Evolutionary conservation across 1,140 invertebrate genomes (phyloP).

Genomic region (Drosophila kanapiae): DNA sequence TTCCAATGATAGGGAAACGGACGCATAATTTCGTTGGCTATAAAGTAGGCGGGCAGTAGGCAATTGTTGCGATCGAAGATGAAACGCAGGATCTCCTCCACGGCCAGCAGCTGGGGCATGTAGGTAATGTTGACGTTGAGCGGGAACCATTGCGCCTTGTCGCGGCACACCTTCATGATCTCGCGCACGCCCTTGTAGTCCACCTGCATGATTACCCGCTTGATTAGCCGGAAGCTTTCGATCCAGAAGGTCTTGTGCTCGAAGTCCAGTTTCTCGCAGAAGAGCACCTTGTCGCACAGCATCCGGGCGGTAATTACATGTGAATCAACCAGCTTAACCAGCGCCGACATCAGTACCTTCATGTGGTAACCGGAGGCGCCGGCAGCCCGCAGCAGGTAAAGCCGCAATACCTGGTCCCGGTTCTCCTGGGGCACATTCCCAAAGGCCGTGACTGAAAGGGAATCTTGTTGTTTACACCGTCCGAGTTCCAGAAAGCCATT

Average conservation of each 20-base stretch:
- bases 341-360: slow-evolving; percentile 89
- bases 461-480: not conserved
- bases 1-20: slow-evolving; percentile 97
- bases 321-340: slow-evolving; percentile 90
- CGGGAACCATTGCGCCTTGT: slow-evolving; percentile 94
- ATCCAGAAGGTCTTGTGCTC: slow-evolving; percentile 94
- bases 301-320: slow-evolving; percentile 86
- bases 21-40: slow-evolving; percentile 97
- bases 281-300: slow-evolving; percentile 93
- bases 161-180: slow-evolving; percentile 96
- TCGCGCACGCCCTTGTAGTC: slow-evolving; percentile 98
- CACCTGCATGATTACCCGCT: slow-evolving; percentile 94
- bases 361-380: slow-evolving; percentile 90
- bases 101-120: slow-evolving; percentile 92
- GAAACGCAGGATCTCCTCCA: slow-evolving; percentile 92
- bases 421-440: slow-evolving; percentile 88
- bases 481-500: not conserved
- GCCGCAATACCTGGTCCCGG: slow-evolving; percentile 89
- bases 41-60: slow-evolving; percentile 96
- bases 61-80: slow-evolving; percentile 97
- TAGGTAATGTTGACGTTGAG: slow-evolving; percentile 91
- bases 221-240: slow-evolving; percentile 93
- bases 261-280: slow-evolving; percentile 92
- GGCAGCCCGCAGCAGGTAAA: slow-evolving; percentile 90
- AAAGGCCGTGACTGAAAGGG: slow-evolving; percentile 85